Conservation (phyloP, 2,113 vertebrate genomes). For the Gambusia holbrooki region DNA sequence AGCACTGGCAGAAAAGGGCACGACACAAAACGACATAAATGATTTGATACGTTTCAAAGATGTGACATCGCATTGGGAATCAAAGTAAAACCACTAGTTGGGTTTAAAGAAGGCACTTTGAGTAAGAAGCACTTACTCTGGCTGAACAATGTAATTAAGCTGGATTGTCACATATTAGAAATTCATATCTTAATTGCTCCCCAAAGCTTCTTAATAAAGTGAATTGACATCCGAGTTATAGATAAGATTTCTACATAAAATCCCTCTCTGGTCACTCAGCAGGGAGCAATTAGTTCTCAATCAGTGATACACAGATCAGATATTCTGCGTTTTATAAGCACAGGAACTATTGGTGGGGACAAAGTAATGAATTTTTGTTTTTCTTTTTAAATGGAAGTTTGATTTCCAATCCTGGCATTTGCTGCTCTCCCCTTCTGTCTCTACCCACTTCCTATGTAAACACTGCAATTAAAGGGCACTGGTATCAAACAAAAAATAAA, state of each 20-base stretch:
- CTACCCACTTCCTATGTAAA: too few relatives aligned
- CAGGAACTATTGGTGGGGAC: too few relatives aligned
- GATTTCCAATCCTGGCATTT: too few relatives aligned
- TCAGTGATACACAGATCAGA: slow-evolving; percentile 12
- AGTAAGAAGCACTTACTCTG: neutral
- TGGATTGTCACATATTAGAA: neutral
- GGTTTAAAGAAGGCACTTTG: neutral
- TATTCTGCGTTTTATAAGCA: slow-evolving; percentile 30
- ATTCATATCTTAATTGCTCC: too few relatives aligned
- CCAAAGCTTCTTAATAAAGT: slow-evolving; percentile 35
- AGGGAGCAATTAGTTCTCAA: slow-evolving; percentile 40
- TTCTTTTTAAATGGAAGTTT: too few relatives aligned
- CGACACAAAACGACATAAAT: neutral
- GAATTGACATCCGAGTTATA: slow-evolving; percentile 52
- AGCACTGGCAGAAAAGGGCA: neutral
- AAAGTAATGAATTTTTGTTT: too few relatives aligned
- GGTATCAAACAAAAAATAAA: too few relatives aligned
- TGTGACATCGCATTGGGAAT: neutral
- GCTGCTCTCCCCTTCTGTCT: too few relatives aligned
- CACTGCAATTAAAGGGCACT: too few relatives aligned
- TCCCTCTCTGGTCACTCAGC: slow-evolving; percentile 40
- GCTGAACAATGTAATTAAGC: neutral
- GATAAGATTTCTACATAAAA: slow-evolving; percentile 54
- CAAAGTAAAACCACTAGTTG: neutral
- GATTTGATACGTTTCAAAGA: neutral